phyloP scores from a whole-genome alignment of 2,797 vertebrate species.

The Pteropus rufus region DNA sequence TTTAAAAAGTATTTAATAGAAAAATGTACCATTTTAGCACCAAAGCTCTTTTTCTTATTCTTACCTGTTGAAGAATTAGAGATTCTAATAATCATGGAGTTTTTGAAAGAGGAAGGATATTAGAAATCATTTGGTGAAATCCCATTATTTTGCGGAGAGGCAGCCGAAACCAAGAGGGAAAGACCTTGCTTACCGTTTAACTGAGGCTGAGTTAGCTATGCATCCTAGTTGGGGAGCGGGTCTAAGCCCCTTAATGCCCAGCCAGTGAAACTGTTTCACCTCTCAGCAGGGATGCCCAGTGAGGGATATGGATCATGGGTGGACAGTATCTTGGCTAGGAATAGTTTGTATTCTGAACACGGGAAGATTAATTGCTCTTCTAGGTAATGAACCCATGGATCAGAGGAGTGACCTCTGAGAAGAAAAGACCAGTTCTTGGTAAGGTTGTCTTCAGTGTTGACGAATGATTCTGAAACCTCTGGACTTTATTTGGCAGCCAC shows the following conservation, averaged over 20 bases:
- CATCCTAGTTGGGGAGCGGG: not conserved
- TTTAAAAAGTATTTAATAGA: not conserved
- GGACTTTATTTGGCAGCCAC: slow-evolving; percentile 44
- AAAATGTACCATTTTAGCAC: not conserved
- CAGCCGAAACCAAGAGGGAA: not conserved
- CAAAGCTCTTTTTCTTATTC: slow-evolving; percentile 8
- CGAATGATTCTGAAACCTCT: slow-evolving; percentile 64
- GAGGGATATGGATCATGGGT: not conserved
- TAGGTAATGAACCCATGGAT: slow-evolving; percentile 54
- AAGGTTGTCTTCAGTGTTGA: slow-evolving; percentile 55
- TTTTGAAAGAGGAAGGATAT: not conserved
- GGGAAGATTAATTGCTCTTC: slow-evolving; percentile 57
- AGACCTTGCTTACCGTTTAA: not conserved
- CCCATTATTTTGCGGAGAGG: not conserved
- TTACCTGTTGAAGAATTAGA: slow-evolving; percentile 28
- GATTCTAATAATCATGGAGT: not conserved
- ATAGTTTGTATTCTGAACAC: slow-evolving; percentile 44
- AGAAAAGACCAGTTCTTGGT: slow-evolving; percentile 44
- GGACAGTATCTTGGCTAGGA: not conserved
- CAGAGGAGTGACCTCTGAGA: slow-evolving; percentile 15
- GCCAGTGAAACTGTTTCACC: not conserved
- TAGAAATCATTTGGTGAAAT: not conserved
- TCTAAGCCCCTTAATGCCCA: not conserved
- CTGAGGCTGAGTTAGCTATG: not conserved
- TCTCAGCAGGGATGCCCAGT: not conserved